Percentiles rank a stretch among this genome's conserved stretches.
Evolutionary conservation across 2,113 vertebrate species (phyloP).

Genomic region (Falco punctatus): DNA sequence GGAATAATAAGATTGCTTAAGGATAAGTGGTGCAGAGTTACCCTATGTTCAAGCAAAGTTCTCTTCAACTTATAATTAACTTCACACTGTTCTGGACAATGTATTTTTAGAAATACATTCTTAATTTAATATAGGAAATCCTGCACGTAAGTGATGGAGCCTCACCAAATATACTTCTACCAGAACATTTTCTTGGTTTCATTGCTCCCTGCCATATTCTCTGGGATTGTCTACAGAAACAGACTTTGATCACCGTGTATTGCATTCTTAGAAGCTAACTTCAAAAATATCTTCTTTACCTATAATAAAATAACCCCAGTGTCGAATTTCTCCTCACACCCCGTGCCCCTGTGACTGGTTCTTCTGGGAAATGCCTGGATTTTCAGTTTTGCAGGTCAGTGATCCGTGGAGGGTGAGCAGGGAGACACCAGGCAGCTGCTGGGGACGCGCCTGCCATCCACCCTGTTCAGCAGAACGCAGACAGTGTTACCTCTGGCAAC

Average conservation of each 20-base stretch:
- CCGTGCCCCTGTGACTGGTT: accelerated
- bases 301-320: background rate
- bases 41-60: background rate
- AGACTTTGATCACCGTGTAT: background rate
- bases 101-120: background rate
- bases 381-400: background rate
- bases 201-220: background rate
- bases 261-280: background rate
- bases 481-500: background rate
- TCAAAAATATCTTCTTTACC: background rate
- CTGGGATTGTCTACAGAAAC: background rate
- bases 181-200: background rate
- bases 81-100: background rate
- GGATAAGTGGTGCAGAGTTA: background rate
- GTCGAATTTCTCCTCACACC: background rate
- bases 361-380: background rate
- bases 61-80: background rate
- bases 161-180: background rate
- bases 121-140: background rate
- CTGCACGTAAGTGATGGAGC: background rate
- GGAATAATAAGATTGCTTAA: background rate
- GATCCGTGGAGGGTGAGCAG: background rate
- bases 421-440: background rate
- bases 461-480: background rate
- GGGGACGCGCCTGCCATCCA: background rate